phyloP scores from a whole-genome alignment of 2,797 vertebrate genomes.

The Cyclopterus lumpus region DNA sequence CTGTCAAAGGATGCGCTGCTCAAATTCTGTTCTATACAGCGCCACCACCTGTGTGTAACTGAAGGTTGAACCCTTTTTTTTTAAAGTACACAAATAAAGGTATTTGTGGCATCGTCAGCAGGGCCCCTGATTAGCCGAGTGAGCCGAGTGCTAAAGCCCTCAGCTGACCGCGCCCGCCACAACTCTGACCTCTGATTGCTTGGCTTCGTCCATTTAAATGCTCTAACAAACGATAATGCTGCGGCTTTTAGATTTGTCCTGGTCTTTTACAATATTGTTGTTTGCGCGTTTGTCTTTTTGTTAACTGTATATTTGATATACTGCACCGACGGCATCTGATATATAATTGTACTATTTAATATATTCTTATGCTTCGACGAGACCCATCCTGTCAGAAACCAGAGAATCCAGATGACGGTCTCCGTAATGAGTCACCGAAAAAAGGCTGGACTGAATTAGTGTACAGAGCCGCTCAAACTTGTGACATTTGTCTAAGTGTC shows the following conservation, averaged over 20 bases:
- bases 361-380: constrained; percentile 1
- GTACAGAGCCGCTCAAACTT: constrained; percentile 63
- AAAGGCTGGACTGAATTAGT: constrained; percentile 69
- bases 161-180: constrained; percentile 8
- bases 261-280: background rate
- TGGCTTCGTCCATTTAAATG: background rate
- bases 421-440: constrained; percentile 24
- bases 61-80: background rate
- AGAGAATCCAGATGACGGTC: background rate
- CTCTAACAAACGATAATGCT: background rate
- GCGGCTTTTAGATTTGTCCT: background rate
- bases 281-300: background rate
- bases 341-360: constrained; percentile 19
- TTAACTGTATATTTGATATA: background rate
- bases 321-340: background rate
- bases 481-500: constrained; percentile 74
- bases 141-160: constrained; percentile 3
- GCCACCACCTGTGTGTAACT: background rate
- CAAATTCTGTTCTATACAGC: background rate
- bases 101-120: constrained; percentile 15
- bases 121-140: constrained; percentile 15
- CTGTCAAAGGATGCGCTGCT: constrained; percentile 7
- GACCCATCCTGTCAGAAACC: background rate
- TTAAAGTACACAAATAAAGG: background rate
- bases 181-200: background rate